A percentile compares a stretch with the other conserved stretches of the same genome.
Evolutionary conservation across 2,888 invertebrate species (phyloP).

Genomic region (Apotomis capreana): DNA sequence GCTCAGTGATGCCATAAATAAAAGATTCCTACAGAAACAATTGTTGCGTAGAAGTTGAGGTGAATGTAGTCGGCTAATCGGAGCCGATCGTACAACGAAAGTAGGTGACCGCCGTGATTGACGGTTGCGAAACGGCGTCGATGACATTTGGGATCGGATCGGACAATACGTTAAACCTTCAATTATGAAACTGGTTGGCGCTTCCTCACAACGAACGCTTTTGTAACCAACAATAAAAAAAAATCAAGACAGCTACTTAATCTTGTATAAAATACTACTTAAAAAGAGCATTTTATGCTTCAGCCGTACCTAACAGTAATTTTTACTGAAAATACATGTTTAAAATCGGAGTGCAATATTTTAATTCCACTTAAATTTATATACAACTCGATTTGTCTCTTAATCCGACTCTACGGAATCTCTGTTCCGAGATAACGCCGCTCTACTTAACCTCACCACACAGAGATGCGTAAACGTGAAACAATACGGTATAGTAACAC

Average conservation of each 20-base stretch:
- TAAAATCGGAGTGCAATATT: background rate
- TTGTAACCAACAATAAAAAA: slow-evolving; percentile 27
- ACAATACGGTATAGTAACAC: slow-evolving; percentile 82
- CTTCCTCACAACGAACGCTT: slow-evolving; percentile 33
- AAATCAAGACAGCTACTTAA: background rate
- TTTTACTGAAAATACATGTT: background rate
- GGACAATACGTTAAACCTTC: slow-evolving; percentile 74
- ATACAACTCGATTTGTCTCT: slow-evolving; percentile 55
- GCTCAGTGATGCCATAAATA: slow-evolving; percentile 78
- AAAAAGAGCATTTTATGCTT: background rate
- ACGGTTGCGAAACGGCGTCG: slow-evolving; percentile 81
- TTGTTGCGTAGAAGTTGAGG: slow-evolving; percentile 82
- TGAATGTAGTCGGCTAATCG: slow-evolving; percentile 81
- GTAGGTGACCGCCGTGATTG: slow-evolving; percentile 83
- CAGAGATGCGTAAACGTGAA: slow-evolving; percentile 81
- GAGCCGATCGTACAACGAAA: slow-evolving; percentile 77
- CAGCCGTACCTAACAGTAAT: too few relatives aligned
- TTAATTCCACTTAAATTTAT: slow-evolving; percentile 24
- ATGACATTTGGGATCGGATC: slow-evolving; percentile 78
- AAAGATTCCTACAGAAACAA: slow-evolving; percentile 84
- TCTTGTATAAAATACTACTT: background rate
- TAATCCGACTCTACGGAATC: slow-evolving; percentile 77
- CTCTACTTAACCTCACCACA: slow-evolving; percentile 83
- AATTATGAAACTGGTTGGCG: slow-evolving; percentile 66
- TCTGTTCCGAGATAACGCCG: slow-evolving; percentile 81